Conservation (phyloP, 1,140 invertebrate genomes). For the Druon quercuslanigerum region DNA sequence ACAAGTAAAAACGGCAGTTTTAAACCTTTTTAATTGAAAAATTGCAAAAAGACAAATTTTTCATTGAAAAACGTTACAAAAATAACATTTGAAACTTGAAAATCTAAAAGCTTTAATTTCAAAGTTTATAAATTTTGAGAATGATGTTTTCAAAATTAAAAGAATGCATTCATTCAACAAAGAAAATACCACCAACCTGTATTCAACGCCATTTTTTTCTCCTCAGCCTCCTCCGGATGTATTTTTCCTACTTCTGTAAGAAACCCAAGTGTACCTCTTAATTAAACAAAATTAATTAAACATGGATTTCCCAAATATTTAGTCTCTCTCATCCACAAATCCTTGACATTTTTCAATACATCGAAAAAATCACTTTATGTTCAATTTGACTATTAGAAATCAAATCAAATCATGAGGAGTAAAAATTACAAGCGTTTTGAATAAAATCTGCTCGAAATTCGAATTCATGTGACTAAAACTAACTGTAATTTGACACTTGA, state of each 20-base stretch:
- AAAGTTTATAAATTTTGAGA: too few species aligned
- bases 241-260: neutral
- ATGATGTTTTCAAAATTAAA: neutral
- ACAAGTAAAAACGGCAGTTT: too few species aligned
- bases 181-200: neutral
- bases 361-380: neutral
- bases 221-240: neutral
- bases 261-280: neutral
- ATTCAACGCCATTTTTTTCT: conserved; percentile 7
- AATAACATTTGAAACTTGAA: neutral
- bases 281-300: neutral
- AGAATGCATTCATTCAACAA: neutral
- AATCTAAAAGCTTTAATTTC: too few species aligned
- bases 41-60: too few species aligned
- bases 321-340: neutral
- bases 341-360: neutral
- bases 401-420: too few species aligned
- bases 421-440: too few species aligned
- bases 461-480: neutral
- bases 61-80: too few species aligned
- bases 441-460: too few species aligned
- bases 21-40: too few species aligned
- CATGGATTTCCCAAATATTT: neutral
- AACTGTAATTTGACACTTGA: neutral
- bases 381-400: too few species aligned